Conservation (phyloP, 2,888 invertebrate genomes). For the Agonopterix alstromeriana region DNA sequence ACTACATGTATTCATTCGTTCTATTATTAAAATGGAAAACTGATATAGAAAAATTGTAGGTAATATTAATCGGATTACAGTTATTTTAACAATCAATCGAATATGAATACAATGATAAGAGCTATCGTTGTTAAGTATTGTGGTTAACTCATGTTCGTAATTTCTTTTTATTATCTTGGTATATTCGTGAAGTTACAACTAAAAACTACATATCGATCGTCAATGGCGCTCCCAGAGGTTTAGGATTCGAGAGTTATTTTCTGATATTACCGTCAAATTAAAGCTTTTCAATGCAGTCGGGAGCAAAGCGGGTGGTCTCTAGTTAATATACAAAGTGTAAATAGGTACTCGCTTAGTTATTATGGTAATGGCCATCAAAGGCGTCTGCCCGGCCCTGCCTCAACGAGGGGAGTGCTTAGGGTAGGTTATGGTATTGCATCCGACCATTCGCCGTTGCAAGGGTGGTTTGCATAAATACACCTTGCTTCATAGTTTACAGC, state of each 20-base stretch:
- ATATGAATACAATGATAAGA: no score
- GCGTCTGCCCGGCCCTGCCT: constrained; percentile 60
- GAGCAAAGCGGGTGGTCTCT: background rate
- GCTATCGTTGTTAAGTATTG: no score
- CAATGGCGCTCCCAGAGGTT: no score
- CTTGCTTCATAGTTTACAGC: constrained; percentile 42
- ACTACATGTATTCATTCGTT: no score
- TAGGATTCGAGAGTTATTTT: background rate
- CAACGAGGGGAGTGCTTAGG: constrained; percentile 64
- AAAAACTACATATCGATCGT: no score
- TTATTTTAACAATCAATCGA: no score
- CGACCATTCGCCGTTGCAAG: constrained; percentile 44
- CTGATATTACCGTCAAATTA: background rate
- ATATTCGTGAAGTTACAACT: no score
- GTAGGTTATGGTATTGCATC: constrained; percentile 71
- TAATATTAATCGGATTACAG: no score
- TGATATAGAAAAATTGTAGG: no score
- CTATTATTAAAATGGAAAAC: no score
- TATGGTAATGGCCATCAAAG: constrained; percentile 64
- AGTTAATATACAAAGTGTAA: constrained; percentile 13
- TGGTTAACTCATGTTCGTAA: no score
- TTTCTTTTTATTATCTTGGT: no score
- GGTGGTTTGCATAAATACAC: constrained; percentile 62
- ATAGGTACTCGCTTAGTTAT: constrained; percentile 40
- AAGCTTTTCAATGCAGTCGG: background rate